A percentile compares a stretch with the other conserved stretches of the same genome.
These are phyloP conservation scores for Hesperia comma DNA, from an alignment of 2,888 invertebrate genomes.

Conservation along the genomic window DNA sequence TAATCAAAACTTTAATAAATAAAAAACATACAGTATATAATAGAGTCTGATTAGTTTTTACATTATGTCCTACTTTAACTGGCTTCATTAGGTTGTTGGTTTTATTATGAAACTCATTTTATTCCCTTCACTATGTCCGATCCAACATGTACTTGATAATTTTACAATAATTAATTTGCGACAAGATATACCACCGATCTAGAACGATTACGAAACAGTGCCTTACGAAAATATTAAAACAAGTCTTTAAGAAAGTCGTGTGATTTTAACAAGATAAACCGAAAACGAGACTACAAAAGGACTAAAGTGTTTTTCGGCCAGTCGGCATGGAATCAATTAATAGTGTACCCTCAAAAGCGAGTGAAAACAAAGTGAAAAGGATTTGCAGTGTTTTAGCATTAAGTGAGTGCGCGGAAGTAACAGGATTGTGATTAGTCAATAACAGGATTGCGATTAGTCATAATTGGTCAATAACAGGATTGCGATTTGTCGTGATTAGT, in stretches of 20 bases:
- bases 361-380: background rate
- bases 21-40: no score
- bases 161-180: background rate
- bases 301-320: background rate
- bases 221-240: background rate
- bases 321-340: constrained; percentile 3
- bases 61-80: no score
- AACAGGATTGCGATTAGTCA: background rate
- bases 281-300: constrained; percentile 11
- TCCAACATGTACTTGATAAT: no score
- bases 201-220: background rate
- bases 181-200: constrained; percentile 1
- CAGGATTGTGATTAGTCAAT: background rate
- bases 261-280: constrained; percentile 29
- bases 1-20: no score
- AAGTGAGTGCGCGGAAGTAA: background rate
- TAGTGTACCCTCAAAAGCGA: background rate
- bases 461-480: background rate
- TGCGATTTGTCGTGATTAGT: background rate
- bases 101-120: no score
- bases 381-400: constrained; percentile 1
- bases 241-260: constrained; percentile 1
- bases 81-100: no score
- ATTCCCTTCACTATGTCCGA: no score
- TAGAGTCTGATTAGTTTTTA: no score